Evolutionary conservation across 2,797 vertebrate species (phyloP).

Genomic region (Sebastes melanostomus): DNA sequence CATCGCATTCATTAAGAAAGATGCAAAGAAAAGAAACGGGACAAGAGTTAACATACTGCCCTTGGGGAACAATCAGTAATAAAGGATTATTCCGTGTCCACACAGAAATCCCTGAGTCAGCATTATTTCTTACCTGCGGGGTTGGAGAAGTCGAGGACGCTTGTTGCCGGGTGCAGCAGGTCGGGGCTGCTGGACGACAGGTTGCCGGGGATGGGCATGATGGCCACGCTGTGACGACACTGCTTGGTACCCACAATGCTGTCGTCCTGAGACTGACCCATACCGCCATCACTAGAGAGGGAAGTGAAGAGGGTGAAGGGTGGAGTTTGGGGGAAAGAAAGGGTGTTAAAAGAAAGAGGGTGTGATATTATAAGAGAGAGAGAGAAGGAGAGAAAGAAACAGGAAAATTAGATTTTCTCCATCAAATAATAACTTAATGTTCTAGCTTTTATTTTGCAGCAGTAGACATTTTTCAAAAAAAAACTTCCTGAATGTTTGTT

Average conservation of each 20-base stretch:
- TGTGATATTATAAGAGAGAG: not conserved
- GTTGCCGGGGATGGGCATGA: constrained; percentile 94
- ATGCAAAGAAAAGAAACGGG: not conserved
- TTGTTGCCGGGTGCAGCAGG: constrained; percentile 91
- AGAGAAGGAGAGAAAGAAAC: not conserved
- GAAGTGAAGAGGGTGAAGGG: not conserved
- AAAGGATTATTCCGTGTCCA: not conserved
- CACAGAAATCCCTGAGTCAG: not conserved
- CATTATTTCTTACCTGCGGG: constrained; percentile 71
- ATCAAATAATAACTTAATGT: not conserved
- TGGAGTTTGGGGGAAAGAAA: not conserved
- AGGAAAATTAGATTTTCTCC: not conserved
- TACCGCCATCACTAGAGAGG: constrained; percentile 86
- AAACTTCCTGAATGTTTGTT: not conserved
- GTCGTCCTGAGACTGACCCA: constrained; percentile 97
- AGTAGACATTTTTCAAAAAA: constrained; percentile 24
- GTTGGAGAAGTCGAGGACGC: constrained; percentile 92
- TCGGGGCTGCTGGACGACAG: constrained; percentile 96
- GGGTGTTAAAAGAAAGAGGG: not conserved
- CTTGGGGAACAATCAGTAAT: not conserved
- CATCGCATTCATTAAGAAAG: too few relatives aligned
- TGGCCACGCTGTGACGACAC: constrained; percentile 94
- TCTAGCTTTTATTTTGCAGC: constrained; percentile 19
- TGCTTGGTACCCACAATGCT: constrained; percentile 96
- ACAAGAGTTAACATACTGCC: not conserved